phyloP scores from a whole-genome alignment of 2,797 vertebrate genomes.

The Galago senegalensis region DNA sequence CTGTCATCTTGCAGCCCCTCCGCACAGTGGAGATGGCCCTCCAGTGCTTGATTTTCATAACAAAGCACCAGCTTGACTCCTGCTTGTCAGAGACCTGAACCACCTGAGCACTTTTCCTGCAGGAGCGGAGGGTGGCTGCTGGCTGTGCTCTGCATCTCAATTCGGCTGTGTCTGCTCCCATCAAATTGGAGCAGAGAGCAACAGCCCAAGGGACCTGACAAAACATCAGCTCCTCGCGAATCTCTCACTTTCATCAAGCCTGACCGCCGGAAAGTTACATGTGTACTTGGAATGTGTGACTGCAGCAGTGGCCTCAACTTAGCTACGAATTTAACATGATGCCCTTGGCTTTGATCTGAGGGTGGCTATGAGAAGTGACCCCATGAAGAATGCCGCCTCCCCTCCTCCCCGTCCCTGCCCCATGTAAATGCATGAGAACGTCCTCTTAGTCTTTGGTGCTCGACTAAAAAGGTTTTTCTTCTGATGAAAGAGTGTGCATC shows the following conservation, averaged over 20 bases:
- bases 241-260: not conserved
- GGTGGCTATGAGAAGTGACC: not conserved
- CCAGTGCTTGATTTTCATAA: constrained; percentile 37
- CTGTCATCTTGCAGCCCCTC: constrained; percentile 18
- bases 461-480: not conserved
- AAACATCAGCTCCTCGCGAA: not conserved
- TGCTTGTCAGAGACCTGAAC: constrained; percentile 48
- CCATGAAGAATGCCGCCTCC: not conserved
- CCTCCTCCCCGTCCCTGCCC: too few species aligned
- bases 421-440: not conserved
- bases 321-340: not conserved
- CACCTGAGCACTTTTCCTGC: constrained; percentile 8
- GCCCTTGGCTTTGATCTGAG: constrained; percentile 4
- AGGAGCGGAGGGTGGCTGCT: not conserved
- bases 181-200: constrained; percentile 42
- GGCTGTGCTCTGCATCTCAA: constrained; percentile 60
- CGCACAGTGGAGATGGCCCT: not conserved
- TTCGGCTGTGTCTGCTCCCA: not conserved
- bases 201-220: not conserved
- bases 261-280: not conserved
- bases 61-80: constrained; percentile 53
- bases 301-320: not conserved
- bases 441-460: not conserved
- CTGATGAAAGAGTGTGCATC: not conserved
- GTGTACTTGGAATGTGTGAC: not conserved